Evolutionary conservation across 2,888 invertebrate genomes (phyloP), one percentile per base, ranked within the genome.

Genomic region (Encarsia formosa): DNA sequence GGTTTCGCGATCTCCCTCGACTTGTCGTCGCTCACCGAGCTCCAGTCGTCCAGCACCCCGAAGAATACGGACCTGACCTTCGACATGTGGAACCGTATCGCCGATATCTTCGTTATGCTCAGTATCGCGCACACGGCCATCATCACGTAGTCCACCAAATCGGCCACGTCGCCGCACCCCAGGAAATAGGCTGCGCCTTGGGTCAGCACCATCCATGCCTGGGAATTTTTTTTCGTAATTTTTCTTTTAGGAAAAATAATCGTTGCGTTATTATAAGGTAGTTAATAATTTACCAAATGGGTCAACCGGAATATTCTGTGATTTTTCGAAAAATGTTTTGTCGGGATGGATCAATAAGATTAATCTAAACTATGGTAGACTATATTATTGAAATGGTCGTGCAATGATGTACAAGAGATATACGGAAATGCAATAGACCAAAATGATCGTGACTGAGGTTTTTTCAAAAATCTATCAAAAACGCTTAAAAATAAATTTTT

Each of bases 1-100:
- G 59, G 54, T 5, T 44, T 50, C 60, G 64, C 60, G 5, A 65
- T 45, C 5, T 31, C 44, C 4, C 44, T 54, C 16, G 56, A 34
- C 15, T 58, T 49, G 1, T 61, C 53, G 26, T 59, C 42, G 3
- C 60, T 46, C 5, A 55, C 19, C 5, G 26, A 11, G 4, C 48
- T n/a, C 64, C 64, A 64, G 40, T 67, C 67, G 1, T 64, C 52
- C 23, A 62, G 50, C 8, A 63, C 61, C 2, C 60, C 59, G 1
- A 38, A 22, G 5, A 62, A 54, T 6, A 59, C 52, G 2, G 51
- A 49, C n/a, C 56, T 54, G 13, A 66, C 49, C 34, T 60, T 51
- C 1, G 57, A 53, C 13, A 62, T 61, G 47, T 65, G 44, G 0
- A 61, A 19, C 41, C 63, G 60, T 31, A 61, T 54, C 3, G 59